Conservation (phyloP, 2,113 vertebrate species). For the Gila orcuttii region DNA sequence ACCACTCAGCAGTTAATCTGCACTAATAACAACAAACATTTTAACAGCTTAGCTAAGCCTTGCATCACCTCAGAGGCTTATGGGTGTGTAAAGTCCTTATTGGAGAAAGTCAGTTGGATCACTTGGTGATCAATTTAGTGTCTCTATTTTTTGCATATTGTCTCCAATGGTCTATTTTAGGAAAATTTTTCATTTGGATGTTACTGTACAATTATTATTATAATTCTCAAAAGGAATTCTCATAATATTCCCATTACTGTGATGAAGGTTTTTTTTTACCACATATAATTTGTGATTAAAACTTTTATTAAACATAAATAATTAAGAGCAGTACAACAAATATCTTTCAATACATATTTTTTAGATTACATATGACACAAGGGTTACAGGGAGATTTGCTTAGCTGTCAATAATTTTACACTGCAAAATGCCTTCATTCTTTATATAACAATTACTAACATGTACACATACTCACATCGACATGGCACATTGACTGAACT, state of each 20-base stretch:
- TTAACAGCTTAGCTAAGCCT: constrained; percentile 7
- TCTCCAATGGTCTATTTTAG: neutral
- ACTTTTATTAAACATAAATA: too few species aligned
- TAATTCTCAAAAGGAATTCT: neutral
- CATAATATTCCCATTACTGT: neutral
- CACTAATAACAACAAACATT: constrained; percentile 29
- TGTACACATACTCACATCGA: too few species aligned
- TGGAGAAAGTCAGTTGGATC: neutral
- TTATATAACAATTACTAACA: too few species aligned
- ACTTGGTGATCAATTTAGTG: neutral
- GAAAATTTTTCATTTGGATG: neutral
- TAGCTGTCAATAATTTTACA: too few species aligned
- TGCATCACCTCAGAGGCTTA: neutral
- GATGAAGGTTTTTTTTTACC: neutral
- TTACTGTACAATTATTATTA: neutral
- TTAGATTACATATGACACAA: too few species aligned
- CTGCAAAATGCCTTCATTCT: too few species aligned
- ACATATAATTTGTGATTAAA: too few species aligned
- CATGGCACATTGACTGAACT: neutral
- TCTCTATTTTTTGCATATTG: neutral
- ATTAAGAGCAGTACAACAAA: too few species aligned
- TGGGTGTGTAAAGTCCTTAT: neutral
- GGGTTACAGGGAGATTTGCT: too few species aligned
- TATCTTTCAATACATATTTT: too few species aligned
- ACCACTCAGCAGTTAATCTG: constrained; percentile 30